Percentiles rank a stretch among this genome's conserved stretches.
Evolutionary conservation across 2,113 vertebrate genomes (phyloP).

Genomic region (Thamnaconus septentrionalis): DNA sequence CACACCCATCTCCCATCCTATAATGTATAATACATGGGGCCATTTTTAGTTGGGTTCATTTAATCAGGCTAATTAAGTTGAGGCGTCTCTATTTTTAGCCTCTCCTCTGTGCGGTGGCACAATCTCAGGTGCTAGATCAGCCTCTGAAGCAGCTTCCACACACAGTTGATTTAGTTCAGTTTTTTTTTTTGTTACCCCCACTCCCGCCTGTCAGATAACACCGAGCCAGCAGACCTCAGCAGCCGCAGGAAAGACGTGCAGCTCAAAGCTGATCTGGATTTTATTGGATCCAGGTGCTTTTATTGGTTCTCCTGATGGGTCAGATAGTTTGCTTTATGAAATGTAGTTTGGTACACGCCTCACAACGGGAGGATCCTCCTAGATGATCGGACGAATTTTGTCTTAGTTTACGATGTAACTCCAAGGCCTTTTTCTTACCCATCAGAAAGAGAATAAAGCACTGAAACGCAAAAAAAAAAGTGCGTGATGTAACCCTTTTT

Average conservation of each 20-base stretch:
- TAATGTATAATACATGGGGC: slow-evolving; percentile 45
- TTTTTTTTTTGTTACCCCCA: not conserved
- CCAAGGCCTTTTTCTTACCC: no score
- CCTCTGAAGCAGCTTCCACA: no score
- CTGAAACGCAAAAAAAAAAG: not conserved
- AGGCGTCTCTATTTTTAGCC: slow-evolving; percentile 37
- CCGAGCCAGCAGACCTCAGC: slow-evolving; percentile 15
- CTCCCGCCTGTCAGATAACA: slow-evolving; percentile 1
- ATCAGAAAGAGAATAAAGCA: not conserved
- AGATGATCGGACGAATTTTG: no score
- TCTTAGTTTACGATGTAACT: no score
- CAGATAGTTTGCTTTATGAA: slow-evolving; percentile 13
- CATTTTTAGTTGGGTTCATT: slow-evolving; percentile 48
- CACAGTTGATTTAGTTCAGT: no score
- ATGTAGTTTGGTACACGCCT: not conserved
- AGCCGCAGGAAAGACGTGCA: slow-evolving; percentile 15
- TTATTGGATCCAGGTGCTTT: slow-evolving; percentile 16
- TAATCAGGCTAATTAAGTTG: slow-evolving; percentile 51
- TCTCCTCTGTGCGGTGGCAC: slow-evolving; percentile 11
- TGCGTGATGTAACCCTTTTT: not conserved
- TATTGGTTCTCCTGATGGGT: slow-evolving; percentile 35
- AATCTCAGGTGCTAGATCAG: slow-evolving; percentile 5
- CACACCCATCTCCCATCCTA: slow-evolving; percentile 19
- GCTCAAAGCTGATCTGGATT: slow-evolving; percentile 33
- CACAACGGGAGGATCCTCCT: no score